phyloP scores from a whole-genome alignment of 2,888 invertebrate species.

The Melangyna quadrimaculata region DNA sequence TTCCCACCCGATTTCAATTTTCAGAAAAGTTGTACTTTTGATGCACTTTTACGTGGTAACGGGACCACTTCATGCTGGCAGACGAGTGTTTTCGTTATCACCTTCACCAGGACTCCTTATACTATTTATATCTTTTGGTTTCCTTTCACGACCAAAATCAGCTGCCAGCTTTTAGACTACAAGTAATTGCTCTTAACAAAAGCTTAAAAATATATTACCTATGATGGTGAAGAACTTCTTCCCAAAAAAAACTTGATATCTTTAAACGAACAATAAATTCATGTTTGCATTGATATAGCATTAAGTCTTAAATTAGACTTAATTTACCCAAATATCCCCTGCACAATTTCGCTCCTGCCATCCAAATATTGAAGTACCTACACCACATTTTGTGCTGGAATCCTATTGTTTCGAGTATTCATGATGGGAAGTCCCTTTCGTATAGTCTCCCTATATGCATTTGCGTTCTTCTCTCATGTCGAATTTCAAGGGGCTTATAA shows the following conservation, averaged over 20 bases:
- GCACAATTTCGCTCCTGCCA: not conserved
- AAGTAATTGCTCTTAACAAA: not conserved
- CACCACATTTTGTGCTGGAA: not conserved
- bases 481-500: slow-evolving; percentile 36
- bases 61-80: no score
- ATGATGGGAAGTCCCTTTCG: slow-evolving; percentile 3
- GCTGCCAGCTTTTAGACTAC: no score
- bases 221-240: no score
- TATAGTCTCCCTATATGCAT: not conserved
- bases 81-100: no score
- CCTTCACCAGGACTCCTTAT: no score
- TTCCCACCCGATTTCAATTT: no score
- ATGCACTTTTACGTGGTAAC: no score
- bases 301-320: not conserved
- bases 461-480: slow-evolving; percentile 19
- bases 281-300: not conserved
- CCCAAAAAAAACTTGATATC: not conserved
- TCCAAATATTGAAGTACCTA: not conserved
- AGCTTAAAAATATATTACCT: not conserved
- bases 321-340: not conserved
- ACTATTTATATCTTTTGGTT: no score
- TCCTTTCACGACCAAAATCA: no score
- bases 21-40: no score
- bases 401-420: slow-evolving; percentile 26
- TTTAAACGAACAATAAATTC: not conserved